Conservation (phyloP, 2,113 vertebrate species). For the Phyllopteryx taeniolatus region DNA sequence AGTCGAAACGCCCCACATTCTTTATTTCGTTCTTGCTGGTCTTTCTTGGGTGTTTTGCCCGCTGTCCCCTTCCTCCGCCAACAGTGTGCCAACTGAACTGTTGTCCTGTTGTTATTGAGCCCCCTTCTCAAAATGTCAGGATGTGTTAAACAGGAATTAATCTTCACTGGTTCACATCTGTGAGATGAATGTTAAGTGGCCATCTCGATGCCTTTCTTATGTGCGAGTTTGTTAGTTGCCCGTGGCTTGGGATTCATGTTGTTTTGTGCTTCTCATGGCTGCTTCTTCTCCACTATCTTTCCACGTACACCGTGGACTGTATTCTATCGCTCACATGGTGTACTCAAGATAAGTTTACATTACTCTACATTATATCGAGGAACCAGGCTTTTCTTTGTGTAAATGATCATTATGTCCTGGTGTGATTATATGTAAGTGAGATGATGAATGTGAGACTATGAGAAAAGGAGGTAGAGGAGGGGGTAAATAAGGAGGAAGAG, state of each 20-base stretch:
- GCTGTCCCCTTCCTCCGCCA: conserved; percentile 10
- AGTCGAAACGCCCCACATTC: conserved; percentile 28
- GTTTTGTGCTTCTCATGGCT: conserved; percentile 1
- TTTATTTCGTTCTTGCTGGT: conserved; percentile 9
- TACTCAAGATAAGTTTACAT: neutral
- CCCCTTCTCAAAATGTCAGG: conserved; percentile 50
- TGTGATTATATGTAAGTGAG: neutral
- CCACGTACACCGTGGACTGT: neutral
- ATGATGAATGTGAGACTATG: neutral
- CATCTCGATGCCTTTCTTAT: conserved; percentile 43
- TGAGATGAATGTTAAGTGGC: conserved; percentile 71
- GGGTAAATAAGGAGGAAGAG: conserved; percentile 48
- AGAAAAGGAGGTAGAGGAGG: conserved; percentile 4
- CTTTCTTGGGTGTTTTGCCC: conserved; percentile 17
- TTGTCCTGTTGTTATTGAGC: conserved; percentile 49
- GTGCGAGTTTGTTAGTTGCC: conserved; percentile 31
- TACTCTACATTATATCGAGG: conserved; percentile 12
- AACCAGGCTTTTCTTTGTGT: conserved; percentile 41
- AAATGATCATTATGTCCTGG: neutral
- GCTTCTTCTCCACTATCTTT: conserved; percentile 8
- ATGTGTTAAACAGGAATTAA: conserved; percentile 63
- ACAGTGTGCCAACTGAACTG: conserved; percentile 42
- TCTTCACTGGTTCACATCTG: conserved; percentile 58
- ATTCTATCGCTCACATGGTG: neutral
- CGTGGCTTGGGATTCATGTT: conserved; percentile 20